Evolutionary conservation across 92 coral and sea anemone species (phyloP).

Genomic region (Phenganax subtilis): DNA sequence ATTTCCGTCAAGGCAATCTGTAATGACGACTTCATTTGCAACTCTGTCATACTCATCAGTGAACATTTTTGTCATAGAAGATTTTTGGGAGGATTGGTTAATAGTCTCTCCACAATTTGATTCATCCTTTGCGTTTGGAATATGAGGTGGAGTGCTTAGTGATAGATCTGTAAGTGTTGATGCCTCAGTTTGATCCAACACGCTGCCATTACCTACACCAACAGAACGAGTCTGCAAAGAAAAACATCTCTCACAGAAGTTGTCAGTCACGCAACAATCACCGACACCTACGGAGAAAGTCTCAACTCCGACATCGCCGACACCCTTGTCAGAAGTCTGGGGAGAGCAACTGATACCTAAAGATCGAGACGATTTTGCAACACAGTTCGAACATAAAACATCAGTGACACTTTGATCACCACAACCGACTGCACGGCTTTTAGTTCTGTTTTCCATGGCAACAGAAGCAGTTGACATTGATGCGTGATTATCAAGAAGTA

Average conservation of each 20-base stretch:
- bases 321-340: conserved; percentile 6
- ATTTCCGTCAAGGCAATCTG: background rate
- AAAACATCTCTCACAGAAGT: conserved; percentile 81
- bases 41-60: conserved; percentile 37
- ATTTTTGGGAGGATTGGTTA: background rate
- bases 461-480: conserved; percentile 27
- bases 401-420: conserved; percentile 61
- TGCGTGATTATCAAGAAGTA: conserved; percentile 14
- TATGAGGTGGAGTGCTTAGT: background rate
- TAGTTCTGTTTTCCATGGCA: conserved; percentile 63
- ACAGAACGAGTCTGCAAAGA: conserved; percentile 68
- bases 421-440: conserved; percentile 67
- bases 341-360: conserved; percentile 55
- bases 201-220: conserved; percentile 69
- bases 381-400: conserved; percentile 67
- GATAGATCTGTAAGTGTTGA: background rate
- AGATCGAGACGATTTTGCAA: conserved; percentile 60
- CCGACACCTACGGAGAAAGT: conserved; percentile 75
- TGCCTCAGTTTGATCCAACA: conserved; percentile 20
- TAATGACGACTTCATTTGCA: conserved; percentile 10
- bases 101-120: background rate
- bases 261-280: conserved; percentile 85
- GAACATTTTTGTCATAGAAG: conserved; percentile 21
- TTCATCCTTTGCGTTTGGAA: background rate
- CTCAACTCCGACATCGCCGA: conserved; percentile 40